These are phyloP conservation scores for Margaritifera margaritifera DNA, from an alignment of 2,888 invertebrate genomes.

Conservation along the genomic window DNA sequence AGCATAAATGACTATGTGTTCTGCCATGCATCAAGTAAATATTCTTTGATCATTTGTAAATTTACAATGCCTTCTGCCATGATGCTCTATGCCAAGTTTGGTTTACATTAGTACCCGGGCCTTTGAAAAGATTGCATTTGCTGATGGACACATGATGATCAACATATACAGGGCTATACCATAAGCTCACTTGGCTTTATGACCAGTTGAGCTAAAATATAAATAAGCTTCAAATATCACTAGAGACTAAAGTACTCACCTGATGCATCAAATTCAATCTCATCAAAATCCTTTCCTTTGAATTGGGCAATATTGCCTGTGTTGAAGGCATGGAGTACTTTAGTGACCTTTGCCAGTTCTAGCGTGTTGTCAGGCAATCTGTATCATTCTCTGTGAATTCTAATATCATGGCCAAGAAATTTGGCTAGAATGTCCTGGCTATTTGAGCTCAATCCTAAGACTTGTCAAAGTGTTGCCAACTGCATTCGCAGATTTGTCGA, in stretches of 20 bases:
- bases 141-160: too few relatives aligned
- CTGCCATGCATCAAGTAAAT: too few relatives aligned
- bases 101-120: too few relatives aligned
- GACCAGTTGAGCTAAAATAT: too few relatives aligned
- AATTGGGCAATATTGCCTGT: constrained; percentile 9
- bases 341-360: constrained; percentile 28
- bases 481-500: constrained; percentile 34
- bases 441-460: constrained; percentile 28
- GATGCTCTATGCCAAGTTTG: too few relatives aligned
- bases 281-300: constrained; percentile 1
- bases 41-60: too few relatives aligned
- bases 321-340: constrained; percentile 19
- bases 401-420: constrained; percentile 34
- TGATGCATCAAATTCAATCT: constrained; percentile 1
- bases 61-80: too few relatives aligned
- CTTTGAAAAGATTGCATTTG: too few relatives aligned
- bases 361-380: constrained; percentile 24
- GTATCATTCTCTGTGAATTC: constrained; percentile 29
- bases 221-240: too few relatives aligned
- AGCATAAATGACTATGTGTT: too few relatives aligned
- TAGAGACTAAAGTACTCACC: neutral
- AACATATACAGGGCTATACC: too few relatives aligned
- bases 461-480: constrained; percentile 32
- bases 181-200: too few relatives aligned
- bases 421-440: constrained; percentile 27